These are phyloP conservation scores for Acronicta leporina DNA, from an alignment of 2,888 invertebrate genomes.

Conservation along the genomic window DNA sequence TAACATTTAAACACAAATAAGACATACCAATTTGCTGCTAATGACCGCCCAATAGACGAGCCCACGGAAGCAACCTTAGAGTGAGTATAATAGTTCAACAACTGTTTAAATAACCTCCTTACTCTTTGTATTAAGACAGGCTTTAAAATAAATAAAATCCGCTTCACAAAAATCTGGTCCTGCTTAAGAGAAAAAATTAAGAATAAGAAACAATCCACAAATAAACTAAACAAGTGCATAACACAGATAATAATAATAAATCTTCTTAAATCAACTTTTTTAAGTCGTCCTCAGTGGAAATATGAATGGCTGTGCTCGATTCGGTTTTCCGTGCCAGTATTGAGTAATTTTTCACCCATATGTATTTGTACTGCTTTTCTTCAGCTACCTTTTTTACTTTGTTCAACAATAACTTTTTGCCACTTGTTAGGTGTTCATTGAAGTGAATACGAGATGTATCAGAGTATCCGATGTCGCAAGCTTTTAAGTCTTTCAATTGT, in stretches of 20 bases:
- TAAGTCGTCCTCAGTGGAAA: slow-evolving; percentile 11
- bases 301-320: neutral
- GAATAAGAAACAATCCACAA: slow-evolving; percentile 1
- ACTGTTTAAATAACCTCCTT: neutral
- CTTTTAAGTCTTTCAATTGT: slow-evolving; percentile 8
- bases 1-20: neutral
- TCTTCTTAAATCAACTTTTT: slow-evolving; percentile 8
- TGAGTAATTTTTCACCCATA: slow-evolving; percentile 12
- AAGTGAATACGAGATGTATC: slow-evolving; percentile 9
- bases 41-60: neutral
- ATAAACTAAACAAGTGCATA: neutral
- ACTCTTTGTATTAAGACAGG: neutral
- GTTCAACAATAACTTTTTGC: slow-evolving; percentile 7
- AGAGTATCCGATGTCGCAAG: slow-evolving; percentile 5
- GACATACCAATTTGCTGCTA: neutral
- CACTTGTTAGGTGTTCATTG: slow-evolving; percentile 10
- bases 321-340: slow-evolving; percentile 9
- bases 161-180: neutral
- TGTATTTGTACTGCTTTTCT: slow-evolving; percentile 11
- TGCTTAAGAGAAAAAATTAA: neutral
- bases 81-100: neutral
- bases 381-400: slow-evolving; percentile 10
- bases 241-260: neutral
- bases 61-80: neutral
- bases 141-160: neutral